phyloP scores from a whole-genome alignment of 2,888 invertebrate genomes.

The Colostygia pectinataria region DNA sequence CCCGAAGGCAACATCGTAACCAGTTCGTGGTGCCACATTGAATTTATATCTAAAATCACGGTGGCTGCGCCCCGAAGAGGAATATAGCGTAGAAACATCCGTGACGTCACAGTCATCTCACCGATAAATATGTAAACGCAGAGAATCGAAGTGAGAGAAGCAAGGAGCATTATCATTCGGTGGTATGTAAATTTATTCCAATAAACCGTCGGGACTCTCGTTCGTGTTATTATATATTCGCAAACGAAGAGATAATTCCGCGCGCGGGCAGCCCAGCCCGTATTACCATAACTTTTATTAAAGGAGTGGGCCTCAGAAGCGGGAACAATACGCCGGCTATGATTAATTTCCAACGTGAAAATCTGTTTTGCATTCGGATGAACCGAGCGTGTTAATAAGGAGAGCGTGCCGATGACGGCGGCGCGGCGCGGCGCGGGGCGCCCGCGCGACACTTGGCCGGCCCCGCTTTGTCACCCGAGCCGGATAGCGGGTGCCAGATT shows the following conservation, averaged over 20 bases:
- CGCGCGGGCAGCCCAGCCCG: conserved; percentile 68
- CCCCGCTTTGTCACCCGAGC: conserved; percentile 1
- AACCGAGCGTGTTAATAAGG: conserved; percentile 51
- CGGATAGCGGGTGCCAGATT: conserved; percentile 12
- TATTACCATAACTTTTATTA: conserved; percentile 82
- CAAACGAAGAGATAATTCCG: conserved; percentile 81
- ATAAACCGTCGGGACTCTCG: conserved; percentile 71
- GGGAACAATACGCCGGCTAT: conserved; percentile 72
- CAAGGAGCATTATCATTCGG: conserved; percentile 68
- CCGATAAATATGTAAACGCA: conserved; percentile 79
- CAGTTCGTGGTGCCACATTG: conserved; percentile 24
- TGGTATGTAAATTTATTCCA: conserved; percentile 82
- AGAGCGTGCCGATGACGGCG: conserved; percentile 44
- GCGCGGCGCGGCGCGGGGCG: conserved; percentile 10
- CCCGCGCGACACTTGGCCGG: neutral
- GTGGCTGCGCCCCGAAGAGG: conserved; percentile 16
- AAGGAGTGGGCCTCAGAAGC: conserved; percentile 69
- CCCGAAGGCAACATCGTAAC: conserved; percentile 11
- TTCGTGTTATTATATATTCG: conserved; percentile 81
- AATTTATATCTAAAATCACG: conserved; percentile 41
- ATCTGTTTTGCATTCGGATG: conserved; percentile 77
- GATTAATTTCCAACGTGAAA: conserved; percentile 77
- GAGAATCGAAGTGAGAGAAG: conserved; percentile 67
- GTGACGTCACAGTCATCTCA: conserved; percentile 58
- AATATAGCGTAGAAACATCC: conserved; percentile 22